Conservation (phyloP, 2,113 vertebrate species). For the Triplophysa tibetana region DNA sequence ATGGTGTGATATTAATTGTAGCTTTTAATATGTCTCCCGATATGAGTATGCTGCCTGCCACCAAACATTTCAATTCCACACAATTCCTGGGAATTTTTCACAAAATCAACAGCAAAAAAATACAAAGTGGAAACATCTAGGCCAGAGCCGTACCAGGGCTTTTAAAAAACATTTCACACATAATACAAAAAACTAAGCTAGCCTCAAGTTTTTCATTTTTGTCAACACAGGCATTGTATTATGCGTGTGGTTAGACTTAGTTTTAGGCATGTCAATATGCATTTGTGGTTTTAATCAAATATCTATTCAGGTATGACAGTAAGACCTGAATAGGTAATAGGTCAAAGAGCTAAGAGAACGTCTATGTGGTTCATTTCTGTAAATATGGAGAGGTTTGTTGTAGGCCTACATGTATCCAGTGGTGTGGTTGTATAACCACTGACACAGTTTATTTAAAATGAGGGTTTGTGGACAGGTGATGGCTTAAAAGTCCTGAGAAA, state of each 20-base stretch:
- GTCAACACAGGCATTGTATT: neutral
- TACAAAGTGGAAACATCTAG: too few species aligned
- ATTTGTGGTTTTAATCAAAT: constrained; percentile 35
- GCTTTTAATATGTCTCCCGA: too few species aligned
- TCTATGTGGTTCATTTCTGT: constrained; percentile 31
- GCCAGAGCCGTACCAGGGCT: neutral
- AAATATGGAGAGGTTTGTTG: constrained; percentile 31
- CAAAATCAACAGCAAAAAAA: too few species aligned
- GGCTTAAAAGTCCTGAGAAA: neutral
- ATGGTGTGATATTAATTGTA: too few species aligned
- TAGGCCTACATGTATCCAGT: constrained; percentile 28
- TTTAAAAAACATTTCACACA: neutral
- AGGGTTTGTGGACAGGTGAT: too few species aligned
- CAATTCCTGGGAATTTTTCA: too few species aligned
- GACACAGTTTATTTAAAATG: constrained; percentile 1
- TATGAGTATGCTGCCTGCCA: too few species aligned
- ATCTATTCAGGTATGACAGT: constrained; percentile 15
- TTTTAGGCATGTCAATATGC: neutral
- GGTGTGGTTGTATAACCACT: constrained; percentile 35
- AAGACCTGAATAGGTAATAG: constrained; percentile 13
- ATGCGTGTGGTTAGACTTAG: constrained; percentile 6
- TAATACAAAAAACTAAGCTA: neutral
- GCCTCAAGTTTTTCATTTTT: neutral
- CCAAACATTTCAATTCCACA: too few species aligned
- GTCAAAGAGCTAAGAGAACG: neutral